These are phyloP conservation scores for Eumaeus atala DNA, from an alignment of 1,140 invertebrate genomes.

Conservation along the genomic window DNA sequence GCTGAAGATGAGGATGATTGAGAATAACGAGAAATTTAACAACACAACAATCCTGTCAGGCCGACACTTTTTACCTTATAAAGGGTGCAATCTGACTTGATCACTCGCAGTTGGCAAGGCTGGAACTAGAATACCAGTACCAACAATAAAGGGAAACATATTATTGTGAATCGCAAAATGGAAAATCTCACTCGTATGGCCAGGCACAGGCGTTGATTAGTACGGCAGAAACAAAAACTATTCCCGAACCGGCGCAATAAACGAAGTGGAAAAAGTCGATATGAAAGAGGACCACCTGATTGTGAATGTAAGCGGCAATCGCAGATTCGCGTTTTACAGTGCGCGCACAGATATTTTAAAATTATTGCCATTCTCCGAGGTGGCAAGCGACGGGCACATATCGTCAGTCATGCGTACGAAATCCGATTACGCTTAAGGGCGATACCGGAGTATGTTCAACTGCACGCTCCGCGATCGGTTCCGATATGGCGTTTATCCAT, in stretches of 20 bases:
- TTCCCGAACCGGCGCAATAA: constrained; percentile 64
- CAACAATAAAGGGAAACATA: constrained; percentile 42
- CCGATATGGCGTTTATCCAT: no score
- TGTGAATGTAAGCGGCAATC: constrained; percentile 64
- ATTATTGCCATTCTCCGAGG: constrained; percentile 39
- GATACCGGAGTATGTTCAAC: no score
- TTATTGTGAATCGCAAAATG: constrained; percentile 55
- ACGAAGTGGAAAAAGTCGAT: constrained; percentile 71
- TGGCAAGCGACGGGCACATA: constrained; percentile 24
- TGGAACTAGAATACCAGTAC: constrained; percentile 27
- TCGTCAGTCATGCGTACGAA: no score
- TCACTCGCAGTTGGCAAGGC: constrained; percentile 14
- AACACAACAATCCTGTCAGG: no score
- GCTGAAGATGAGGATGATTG: no score
- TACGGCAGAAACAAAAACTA: constrained; percentile 69
- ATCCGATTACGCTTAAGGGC: no score
- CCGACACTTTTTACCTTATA: background rate
- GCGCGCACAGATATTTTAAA: constrained; percentile 58
- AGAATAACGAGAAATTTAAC: background rate
- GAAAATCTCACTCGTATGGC: constrained; percentile 53
- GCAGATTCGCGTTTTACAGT: constrained; percentile 56
- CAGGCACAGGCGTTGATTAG: constrained; percentile 67
- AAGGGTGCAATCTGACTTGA: no score
- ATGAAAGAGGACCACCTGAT: constrained; percentile 57
- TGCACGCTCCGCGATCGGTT: no score